phyloP scores from a whole-genome alignment of 2,113 vertebrate genomes.

The Anhinga rufa region DNA sequence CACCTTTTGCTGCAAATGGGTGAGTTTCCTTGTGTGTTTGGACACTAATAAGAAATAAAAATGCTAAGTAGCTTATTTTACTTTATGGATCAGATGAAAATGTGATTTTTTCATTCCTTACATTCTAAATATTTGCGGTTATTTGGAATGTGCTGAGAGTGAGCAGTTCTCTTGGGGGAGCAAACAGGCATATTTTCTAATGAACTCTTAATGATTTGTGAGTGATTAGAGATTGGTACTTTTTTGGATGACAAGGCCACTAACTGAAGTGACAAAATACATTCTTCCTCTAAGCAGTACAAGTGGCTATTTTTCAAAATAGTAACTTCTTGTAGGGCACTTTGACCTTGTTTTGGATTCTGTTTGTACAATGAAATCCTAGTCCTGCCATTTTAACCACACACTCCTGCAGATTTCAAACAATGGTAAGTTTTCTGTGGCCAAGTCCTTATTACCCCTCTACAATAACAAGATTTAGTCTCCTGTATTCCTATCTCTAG shows the following conservation, averaged over 20 bases:
- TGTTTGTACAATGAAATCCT: not conserved
- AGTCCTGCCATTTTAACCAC: not conserved
- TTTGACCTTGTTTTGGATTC: conserved; percentile 4
- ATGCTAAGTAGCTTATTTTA: not conserved
- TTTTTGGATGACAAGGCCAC: not conserved
- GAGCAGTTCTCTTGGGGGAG: not conserved
- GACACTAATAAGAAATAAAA: not conserved
- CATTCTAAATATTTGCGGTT: not conserved
- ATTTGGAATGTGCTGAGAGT: not conserved
- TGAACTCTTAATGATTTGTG: not conserved
- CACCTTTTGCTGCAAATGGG: not conserved
- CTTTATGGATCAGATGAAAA: not conserved
- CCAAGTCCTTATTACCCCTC: not conserved
- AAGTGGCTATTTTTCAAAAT: conserved; percentile 3
- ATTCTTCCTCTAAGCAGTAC: not conserved
- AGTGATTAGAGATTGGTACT: not conserved
- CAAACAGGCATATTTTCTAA: not conserved
- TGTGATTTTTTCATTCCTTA: not conserved
- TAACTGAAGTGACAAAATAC: not conserved
- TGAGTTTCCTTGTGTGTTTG: not conserved
- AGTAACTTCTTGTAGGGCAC: not conserved
- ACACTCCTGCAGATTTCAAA: not conserved
- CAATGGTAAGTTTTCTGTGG: not conserved
- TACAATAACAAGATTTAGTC: not conserved
- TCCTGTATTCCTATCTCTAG: not conserved